Conservation (phyloP, 2,113 vertebrate genomes). For the Tetrax tetrax region DNA sequence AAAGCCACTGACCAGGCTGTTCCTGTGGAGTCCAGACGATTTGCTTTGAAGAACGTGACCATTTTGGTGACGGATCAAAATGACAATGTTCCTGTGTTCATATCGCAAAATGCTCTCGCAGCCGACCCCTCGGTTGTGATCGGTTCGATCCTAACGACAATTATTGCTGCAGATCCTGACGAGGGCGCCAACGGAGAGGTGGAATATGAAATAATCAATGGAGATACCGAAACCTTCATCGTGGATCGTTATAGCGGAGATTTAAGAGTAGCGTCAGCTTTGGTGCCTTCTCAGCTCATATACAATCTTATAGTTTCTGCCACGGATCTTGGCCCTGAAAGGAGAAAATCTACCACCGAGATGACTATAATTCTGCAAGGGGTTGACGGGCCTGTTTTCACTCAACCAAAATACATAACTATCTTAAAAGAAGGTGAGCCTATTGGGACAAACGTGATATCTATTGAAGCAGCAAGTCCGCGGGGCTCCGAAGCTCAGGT, state of each 20-base stretch:
- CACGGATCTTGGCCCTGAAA: conserved; percentile 88
- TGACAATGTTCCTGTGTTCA: conserved; percentile 90
- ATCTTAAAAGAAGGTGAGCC: conserved; percentile 95
- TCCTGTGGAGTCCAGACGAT: conserved; percentile 88
- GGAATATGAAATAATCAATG: conserved; percentile 92
- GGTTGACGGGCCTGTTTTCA: conserved; percentile 89
- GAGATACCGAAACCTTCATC: conserved; percentile 90
- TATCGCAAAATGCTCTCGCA: conserved; percentile 91
- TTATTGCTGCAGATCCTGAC: conserved; percentile 92
- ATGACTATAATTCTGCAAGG: conserved; percentile 92
- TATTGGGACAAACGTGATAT: conserved; percentile 91
- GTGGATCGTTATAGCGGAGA: conserved; percentile 96
- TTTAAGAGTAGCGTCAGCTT: conserved; percentile 86
- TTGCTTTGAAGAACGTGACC: conserved; percentile 94
- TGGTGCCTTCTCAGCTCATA: conserved; percentile 87
- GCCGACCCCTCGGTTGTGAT: conserved; percentile 89
- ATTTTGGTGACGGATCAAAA: conserved; percentile 94
- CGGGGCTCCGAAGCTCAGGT: conserved; percentile 82
- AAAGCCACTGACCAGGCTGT: conserved; percentile 94
- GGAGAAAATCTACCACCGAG: conserved; percentile 88
- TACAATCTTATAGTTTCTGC: conserved; percentile 92
- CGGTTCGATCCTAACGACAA: conserved; percentile 90
- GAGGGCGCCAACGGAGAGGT: conserved; percentile 94
- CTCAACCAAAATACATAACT: conserved; percentile 95
- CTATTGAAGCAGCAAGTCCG: conserved; percentile 88